Base-by-base conservation (phyloP, 2,888 invertebrate genomes). In the Drosophila multiciliata region DNA sequence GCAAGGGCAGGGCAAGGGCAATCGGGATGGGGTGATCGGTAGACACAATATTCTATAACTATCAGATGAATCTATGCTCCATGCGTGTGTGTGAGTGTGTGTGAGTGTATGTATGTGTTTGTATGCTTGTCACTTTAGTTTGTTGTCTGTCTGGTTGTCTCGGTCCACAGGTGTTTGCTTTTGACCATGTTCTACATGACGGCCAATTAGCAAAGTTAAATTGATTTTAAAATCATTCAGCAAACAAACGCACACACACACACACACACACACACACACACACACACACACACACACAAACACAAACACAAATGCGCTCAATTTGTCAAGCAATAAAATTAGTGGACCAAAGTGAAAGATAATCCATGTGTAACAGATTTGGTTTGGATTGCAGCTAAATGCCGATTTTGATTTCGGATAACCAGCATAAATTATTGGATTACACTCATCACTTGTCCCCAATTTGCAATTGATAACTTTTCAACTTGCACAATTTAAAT, bases 201-300 rank as follows among this genome's bases (percentile, higher is more conserved):
- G 42, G 33, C 52, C 55, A 61, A 80, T 80, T 71, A 65, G 61
- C 64, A 60, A 60, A 71, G 59, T 71, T 75, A 71, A 80, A 78
- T 78, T 80, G 80, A 80, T 71, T 78, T 75, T 65, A 62, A 67
- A 75, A 75, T 75, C 67, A 59, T 66, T 63, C 32, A 53, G 42
- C 66, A 69, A 74, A 78, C 53, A 57, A 29, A 55, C 8, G 15
- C 26, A 52, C 17, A 40, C 33, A 1, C 53, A 40, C 38, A 35
- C 11, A 17, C 20, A 50, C 17, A 40, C 33, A n/a, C 50, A 40
- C 6, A 33, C 38, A 33, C 17, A 38, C 4, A 57, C 57, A 50
- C 29, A 36, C 26, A 57, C 12, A 2, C 53, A 40, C 38, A 32
- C 15, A 29, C 26, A 29, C 15, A 23, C 6, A 29, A 11, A 1